Conservation (phyloP, 2,888 invertebrate genomes). For the Chloroclystis v-ata region DNA sequence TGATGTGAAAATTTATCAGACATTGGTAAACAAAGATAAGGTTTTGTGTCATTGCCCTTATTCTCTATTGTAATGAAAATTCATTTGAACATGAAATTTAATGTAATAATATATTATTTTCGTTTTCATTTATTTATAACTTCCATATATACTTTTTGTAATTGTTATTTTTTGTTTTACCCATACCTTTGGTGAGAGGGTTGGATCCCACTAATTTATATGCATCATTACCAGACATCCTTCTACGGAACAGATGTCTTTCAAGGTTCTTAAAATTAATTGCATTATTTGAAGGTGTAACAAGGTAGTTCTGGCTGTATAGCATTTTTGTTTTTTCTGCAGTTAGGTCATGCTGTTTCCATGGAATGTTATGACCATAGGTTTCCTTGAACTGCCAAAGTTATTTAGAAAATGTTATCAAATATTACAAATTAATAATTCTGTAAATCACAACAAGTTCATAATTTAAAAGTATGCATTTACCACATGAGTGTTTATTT, state of each 20-base stretch:
- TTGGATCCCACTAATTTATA: conserved; percentile 36
- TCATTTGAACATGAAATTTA: not conserved
- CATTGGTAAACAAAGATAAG: conserved; percentile 15
- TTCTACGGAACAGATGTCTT: conserved; percentile 47
- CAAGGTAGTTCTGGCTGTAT: conserved; percentile 21
- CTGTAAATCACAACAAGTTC: too few species aligned
- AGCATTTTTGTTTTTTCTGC: conserved; percentile 30
- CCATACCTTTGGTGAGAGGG: conserved; percentile 4
- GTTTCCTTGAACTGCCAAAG: conserved; percentile 10
- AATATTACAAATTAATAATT: too few species aligned
- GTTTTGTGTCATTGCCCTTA: conserved; percentile 17
- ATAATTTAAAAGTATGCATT: too few species aligned
- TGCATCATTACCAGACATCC: conserved; percentile 29
- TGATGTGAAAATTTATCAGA: not conserved
- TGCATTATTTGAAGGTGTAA: conserved; percentile 32
- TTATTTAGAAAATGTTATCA: conserved; percentile 3
- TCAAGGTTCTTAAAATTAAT: conserved; percentile 41
- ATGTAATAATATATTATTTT: too few species aligned
- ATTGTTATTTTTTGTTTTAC: conserved; percentile 1
- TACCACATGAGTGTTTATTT: too few species aligned
- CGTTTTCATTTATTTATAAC: too few species aligned
- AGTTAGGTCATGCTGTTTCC: conserved; percentile 37
- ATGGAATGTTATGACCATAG: conserved; percentile 58
- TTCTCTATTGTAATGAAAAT: not conserved
- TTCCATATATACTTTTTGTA: not conserved